A percentile compares a stretch with the other conserved stretches of the same genome.
Conservation (phyloP, 2,113 vertebrate genomes). For the Perca fluviatilis region DNA sequence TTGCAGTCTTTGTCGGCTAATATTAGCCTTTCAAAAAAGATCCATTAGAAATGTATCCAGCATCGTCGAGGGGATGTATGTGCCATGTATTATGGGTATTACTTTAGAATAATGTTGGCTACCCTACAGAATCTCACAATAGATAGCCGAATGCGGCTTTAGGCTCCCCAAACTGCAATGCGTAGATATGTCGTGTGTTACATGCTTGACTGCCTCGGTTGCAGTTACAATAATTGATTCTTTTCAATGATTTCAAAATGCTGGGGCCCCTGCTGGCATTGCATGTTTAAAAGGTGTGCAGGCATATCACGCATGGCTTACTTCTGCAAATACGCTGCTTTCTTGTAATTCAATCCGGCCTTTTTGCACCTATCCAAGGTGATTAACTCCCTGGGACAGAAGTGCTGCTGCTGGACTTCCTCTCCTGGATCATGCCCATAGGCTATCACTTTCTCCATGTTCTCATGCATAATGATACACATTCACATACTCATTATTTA, state of each 20-base stretch:
- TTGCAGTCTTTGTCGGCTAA: conserved; percentile 32
- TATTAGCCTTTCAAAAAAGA: conserved; percentile 69
- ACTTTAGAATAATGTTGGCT: conserved; percentile 70
- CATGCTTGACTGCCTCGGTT: conserved; percentile 83
- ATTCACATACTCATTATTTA: conserved; percentile 5
- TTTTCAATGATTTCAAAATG: conserved; percentile 83
- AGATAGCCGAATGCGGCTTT: conserved; percentile 72
- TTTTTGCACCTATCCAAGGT: conserved; percentile 70
- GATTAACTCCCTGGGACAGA: conserved; percentile 70
- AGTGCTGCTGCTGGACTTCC: conserved; percentile 46
- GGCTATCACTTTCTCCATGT: conserved; percentile 51
- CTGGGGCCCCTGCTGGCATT: conserved; percentile 65
- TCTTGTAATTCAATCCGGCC: conserved; percentile 77
- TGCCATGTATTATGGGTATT: conserved; percentile 60
- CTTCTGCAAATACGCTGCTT: conserved; percentile 72
- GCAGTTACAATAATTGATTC: conserved; percentile 88
- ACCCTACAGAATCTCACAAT: conserved; percentile 65
- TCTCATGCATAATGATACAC: conserved; percentile 48
- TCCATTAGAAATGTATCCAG: conserved; percentile 63
- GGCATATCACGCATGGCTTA: conserved; percentile 80
- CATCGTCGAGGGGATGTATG: conserved; percentile 39
- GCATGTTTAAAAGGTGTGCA: conserved; percentile 79
- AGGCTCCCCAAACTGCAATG: conserved; percentile 72
- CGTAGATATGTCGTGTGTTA: conserved; percentile 83
- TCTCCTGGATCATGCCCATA: conserved; percentile 50